Evolutionary conservation across 2,113 vertebrate genomes (phyloP).

Genomic region (Neotragus pygmaeus): DNA sequence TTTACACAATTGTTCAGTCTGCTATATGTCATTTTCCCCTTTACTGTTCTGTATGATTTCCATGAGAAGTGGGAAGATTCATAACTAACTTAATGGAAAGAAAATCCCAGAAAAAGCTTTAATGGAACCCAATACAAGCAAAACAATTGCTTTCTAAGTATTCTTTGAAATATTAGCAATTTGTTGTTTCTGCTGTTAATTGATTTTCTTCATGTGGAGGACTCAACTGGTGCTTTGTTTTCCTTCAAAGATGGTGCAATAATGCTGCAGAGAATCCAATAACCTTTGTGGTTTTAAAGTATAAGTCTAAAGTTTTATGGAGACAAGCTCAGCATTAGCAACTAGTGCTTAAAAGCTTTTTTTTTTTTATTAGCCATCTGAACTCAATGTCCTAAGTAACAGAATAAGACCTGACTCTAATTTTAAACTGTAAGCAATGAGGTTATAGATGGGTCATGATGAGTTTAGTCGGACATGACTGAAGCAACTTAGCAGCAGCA

Average conservation of each 20-base stretch:
- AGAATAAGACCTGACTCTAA: neutral
- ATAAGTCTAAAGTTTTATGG: neutral
- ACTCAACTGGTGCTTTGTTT: neutral
- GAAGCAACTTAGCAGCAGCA: too few relatives aligned
- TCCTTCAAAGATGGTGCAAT: neutral
- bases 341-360: neutral
- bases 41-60: neutral
- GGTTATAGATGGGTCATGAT: neutral
- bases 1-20: neutral
- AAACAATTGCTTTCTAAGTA: neutral
- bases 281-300: neutral
- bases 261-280: neutral
- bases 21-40: neutral
- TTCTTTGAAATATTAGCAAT: neutral
- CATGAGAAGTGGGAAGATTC: neutral
- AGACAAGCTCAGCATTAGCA: neutral
- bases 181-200: neutral
- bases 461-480: neutral
- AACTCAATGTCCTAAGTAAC: neutral
- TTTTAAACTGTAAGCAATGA: slow-evolving; percentile 7
- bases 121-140: neutral
- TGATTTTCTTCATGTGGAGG: neutral
- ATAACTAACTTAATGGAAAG: neutral
- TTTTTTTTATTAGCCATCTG: neutral
- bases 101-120: neutral